Conservation (phyloP, 2,113 vertebrate genomes). For the Speoplatyrhinus poulsoni region DNA sequence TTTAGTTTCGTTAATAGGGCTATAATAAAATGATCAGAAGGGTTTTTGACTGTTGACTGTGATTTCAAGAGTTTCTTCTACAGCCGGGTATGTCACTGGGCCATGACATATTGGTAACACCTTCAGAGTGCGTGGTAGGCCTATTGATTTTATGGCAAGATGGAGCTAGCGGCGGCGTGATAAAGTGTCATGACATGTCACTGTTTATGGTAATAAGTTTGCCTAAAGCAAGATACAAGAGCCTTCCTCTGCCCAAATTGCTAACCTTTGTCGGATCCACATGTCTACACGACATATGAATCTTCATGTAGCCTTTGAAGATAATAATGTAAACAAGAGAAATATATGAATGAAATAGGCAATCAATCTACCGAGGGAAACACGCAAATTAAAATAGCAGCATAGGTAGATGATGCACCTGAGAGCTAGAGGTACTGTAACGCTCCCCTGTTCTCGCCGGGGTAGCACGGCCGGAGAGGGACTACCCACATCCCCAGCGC, state of each 20-base stretch:
- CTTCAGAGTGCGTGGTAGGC: conserved; percentile 40
- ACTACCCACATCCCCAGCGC: no score
- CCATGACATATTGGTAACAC: conserved; percentile 53
- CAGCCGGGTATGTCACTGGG: conserved; percentile 46
- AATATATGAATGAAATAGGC: no score
- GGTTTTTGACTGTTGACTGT: conserved; percentile 31
- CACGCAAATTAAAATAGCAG: no score
- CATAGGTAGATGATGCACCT: no score
- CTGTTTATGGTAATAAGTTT: conserved; percentile 56
- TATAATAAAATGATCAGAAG: conserved; percentile 25
- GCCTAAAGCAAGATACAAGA: conserved; percentile 2
- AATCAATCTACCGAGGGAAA: no score
- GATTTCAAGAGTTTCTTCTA: conserved; percentile 40
- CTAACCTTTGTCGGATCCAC: no score
- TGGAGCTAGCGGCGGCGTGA: conserved; percentile 46
- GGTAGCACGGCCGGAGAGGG: no score
- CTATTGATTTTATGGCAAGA: conserved; percentile 67
- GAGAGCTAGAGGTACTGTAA: no score
- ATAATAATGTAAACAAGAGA: no score
- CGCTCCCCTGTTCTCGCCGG: no score
- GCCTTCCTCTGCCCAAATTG: neutral
- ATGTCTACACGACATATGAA: no score
- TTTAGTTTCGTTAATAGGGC: neutral
- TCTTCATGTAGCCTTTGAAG: no score
- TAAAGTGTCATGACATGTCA: conserved; percentile 24